Conservation (phyloP, 23 tunicate genomes). For the Oikopleura albicans region DNA sequence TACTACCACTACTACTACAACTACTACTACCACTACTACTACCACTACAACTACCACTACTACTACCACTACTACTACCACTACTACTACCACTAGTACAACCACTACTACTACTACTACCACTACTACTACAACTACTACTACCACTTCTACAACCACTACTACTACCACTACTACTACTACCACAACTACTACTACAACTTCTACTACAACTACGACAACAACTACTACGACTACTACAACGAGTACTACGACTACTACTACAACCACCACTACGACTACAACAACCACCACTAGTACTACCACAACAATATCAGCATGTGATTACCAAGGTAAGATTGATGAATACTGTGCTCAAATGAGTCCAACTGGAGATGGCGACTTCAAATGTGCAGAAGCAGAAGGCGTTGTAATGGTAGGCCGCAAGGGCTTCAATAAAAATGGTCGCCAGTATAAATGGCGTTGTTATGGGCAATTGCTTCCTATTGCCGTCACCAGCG, state of each 20-base stretch:
- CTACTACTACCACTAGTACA: neutral
- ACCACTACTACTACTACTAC: neutral
- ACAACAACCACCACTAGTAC: too few species aligned
- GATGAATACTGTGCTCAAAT: neutral
- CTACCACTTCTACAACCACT: neutral
- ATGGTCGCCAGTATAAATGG: neutral
- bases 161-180: too few species aligned
- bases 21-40: neutral
- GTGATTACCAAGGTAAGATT: neutral
- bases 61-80: neutral
- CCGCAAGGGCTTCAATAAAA: neutral
- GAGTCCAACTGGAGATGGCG: neutral
- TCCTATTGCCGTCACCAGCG: neutral
- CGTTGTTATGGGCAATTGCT: neutral
- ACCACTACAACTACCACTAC: neutral
- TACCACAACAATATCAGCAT: too few species aligned
- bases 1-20: neutral
- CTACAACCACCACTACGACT: too few species aligned
- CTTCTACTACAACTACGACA: too few species aligned
- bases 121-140: neutral
- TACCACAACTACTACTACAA: too few species aligned
- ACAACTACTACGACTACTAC: too few species aligned
- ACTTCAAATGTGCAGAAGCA: neutral
- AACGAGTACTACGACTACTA: too few species aligned
- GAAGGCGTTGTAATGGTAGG: neutral